These are phyloP conservation scores for Sus scrofa DNA, from an alignment of 2,113 vertebrate genomes.

Conservation along the genomic window DNA sequence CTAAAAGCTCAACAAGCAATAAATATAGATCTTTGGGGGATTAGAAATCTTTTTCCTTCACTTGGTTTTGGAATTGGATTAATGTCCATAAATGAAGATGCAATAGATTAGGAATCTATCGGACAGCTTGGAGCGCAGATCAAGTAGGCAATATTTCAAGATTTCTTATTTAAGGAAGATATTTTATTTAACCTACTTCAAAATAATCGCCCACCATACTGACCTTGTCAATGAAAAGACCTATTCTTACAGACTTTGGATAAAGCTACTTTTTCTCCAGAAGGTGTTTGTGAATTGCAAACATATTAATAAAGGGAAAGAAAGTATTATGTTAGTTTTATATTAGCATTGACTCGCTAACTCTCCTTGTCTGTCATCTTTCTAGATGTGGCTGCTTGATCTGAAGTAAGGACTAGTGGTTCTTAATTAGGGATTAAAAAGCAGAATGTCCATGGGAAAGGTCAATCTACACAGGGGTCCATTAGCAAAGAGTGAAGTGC, in stretches of 20 bases:
- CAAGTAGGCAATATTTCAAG: neutral
- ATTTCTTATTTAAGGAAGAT: neutral
- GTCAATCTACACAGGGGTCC: neutral
- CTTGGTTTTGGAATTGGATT: slow-evolving; percentile 54
- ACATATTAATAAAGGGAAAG: neutral
- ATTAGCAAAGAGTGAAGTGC: neutral
- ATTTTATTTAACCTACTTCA: neutral
- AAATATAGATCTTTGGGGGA: slow-evolving; percentile 55
- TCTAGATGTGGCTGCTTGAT: neutral
- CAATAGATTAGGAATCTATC: neutral
- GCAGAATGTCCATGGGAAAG: neutral
- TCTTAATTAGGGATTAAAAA: neutral
- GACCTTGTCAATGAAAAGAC: neutral
- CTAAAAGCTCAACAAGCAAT: slow-evolving; percentile 73
- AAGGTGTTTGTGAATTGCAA: slow-evolving; percentile 15
- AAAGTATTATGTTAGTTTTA: neutral
- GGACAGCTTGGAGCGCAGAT: neutral
- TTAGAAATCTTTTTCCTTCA: slow-evolving; percentile 53
- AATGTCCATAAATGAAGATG: slow-evolving; percentile 58
- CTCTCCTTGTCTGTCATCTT: neutral
- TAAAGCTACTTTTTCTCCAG: neutral
- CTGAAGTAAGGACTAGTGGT: neutral
- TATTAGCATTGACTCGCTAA: neutral
- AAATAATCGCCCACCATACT: slow-evolving; percentile 4
- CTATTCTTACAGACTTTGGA: neutral